Percentiles rank a stretch among this genome's conserved stretches.
Evolutionary conservation across 64 coral and sea anemone species (phyloP).

Genomic region (Cladopsammia gracilis): DNA sequence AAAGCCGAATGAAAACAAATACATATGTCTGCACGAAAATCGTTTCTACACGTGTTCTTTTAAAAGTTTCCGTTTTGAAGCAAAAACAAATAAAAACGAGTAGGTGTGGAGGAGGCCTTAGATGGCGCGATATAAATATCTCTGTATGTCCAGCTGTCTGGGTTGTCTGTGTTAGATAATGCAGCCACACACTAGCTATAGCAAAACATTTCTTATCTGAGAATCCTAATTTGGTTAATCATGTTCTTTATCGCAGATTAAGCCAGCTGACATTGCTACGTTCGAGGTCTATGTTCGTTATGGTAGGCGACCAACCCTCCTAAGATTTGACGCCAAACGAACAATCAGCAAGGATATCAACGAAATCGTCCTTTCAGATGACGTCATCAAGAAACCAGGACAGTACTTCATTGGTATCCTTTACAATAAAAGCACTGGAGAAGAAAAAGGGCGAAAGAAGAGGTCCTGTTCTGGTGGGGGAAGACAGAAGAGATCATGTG

Average conservation of each 20-base stretch:
- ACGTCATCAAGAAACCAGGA: neutral
- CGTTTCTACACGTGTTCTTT: too few species aligned
- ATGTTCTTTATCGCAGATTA: neutral
- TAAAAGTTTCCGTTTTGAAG: too few species aligned
- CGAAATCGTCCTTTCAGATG: neutral
- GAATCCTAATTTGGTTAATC: too few species aligned
- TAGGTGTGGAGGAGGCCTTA: too few species aligned
- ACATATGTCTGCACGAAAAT: too few species aligned
- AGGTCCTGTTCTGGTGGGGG: constrained; percentile 18
- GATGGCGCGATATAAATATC: too few species aligned
- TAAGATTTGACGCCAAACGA: neutral
- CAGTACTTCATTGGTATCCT: constrained; percentile 24
- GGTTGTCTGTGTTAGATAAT: neutral
- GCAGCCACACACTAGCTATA: neutral
- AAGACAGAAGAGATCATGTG: constrained; percentile 49
- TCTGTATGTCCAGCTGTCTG: too few species aligned
- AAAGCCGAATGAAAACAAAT: too few species aligned
- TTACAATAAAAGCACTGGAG: neutral
- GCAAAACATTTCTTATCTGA: neutral
- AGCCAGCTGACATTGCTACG: neutral
- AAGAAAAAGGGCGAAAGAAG: neutral
- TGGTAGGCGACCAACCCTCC: constrained; percentile 12
- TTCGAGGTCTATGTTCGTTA: constrained; percentile 16
- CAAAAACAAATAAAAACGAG: too few species aligned
- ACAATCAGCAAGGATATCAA: neutral